Evolutionary conservation across 2,797 vertebrate species (phyloP), one percentile per base, ranked within the genome.

Genomic region (Hemitrygon akajei): DNA sequence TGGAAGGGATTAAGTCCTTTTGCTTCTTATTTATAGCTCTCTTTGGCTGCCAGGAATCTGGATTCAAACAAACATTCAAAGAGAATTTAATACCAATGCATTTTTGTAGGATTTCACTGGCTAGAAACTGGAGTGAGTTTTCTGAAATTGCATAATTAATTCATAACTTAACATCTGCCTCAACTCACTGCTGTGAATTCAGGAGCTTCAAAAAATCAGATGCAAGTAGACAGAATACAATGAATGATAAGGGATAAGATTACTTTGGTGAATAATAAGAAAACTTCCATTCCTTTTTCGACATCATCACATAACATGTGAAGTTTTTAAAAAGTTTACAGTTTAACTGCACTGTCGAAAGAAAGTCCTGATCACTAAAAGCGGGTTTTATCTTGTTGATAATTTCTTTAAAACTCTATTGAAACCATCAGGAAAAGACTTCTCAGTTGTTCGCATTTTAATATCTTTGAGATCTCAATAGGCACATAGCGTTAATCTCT

Each of bases 331-430:
- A 40, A 25, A 40, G 30, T 63, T 87, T 92, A 47, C 3, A 75
- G 71, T 92, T 34, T 73, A 56, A 56, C 40, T 75, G 27, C 47
- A 56, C 71, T 76, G 11, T 76, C 5, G 16, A 16, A 47, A 76
- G 66, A 75, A 92, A 40, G 40, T 47, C 69, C 71, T 56, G 37
- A 93, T 75, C 25, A 93, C 71, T 93, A 93, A 93, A n/a, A 75
- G 71, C 71, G 76, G 27, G 40, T 93, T 56, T 69, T 37, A 66
- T 69, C n/a, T 89, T 56, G 37, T 47, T 93, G 82, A 60, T 14
- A 56, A 93, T 93, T 75, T 92, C 9, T 6, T 73, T 93, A 30
- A 76, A 75, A 25, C 40, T 76, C 7, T 71, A 56, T 40, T 75
- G 22, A 73, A 75, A 47, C 37, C n/a, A 92, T 92, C 16, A 27